Base-by-base conservation (phyloP, 2,113 vertebrate species). In the Podarcis raffonei region DNA sequence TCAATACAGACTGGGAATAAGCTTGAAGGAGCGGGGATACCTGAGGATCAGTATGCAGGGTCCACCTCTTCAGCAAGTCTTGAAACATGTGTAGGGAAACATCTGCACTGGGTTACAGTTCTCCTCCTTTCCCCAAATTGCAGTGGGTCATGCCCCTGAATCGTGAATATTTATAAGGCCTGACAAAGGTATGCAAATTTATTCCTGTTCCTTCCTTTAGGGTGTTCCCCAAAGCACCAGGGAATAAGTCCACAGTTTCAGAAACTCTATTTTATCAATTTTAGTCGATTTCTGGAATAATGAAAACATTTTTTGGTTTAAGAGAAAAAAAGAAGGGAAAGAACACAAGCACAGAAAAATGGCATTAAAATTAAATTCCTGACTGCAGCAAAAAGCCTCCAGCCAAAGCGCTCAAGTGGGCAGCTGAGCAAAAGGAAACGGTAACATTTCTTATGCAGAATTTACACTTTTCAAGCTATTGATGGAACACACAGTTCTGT, bases 401-500 rank as follows among this genome's bases (percentile, higher is more conserved):
- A 94, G 94, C 95, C 95, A 94, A 92, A 93, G 89, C 94, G 93
- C 91, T 94, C 84, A 91, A 94, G 90, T 91, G 87, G 94, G 90
- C 93, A 95, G 89, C 72, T 69, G 87, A 93, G 83, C 69, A 87
- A 94, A 72, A 96, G 94, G 94, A 95, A 95, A 95, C 92, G 93
- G 92, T 93, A 94, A 94, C 95, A 95, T 94, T 92, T 94, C 48
- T 95, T 95, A 89, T 94, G 93, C 92, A 94, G 94, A 92, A 95
- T 94, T 95, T 95, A 96, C 93, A 94, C 91, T 94, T 95, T 94
- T 94, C 90, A 90, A 92, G 94, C 95, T 94, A 89, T 93, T 95
- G 92, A 94, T 95, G 94, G 94, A 94, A 89, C 91, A 92, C 83
- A 27, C 2, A 4, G 22, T 83, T 94, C 89, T 92, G 22, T 89